Evolutionary conservation across 2,797 vertebrate genomes (phyloP), one percentile per base, ranked within the genome.

Genomic region (Centroberyx gerrardi): DNA sequence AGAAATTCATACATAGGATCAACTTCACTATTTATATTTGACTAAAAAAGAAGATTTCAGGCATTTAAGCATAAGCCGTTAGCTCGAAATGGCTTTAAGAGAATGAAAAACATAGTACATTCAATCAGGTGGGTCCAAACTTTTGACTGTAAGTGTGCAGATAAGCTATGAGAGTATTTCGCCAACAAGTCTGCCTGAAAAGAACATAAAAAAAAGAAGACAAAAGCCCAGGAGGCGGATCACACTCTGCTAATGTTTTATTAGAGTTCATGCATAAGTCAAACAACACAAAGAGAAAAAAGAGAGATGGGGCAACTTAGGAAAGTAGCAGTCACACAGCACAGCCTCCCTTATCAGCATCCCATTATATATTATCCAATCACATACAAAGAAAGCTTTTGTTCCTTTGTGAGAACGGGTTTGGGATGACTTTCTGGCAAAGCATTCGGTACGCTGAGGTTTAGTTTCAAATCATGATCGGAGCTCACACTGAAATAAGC

Each of bases 231-330:
- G 51, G 46, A 10, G 22, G 82, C 74, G 62, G 81, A 79, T 90
- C 90, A 94, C 93, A 87, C 90, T 90, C 90, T 90, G 89, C 91
- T 87, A 91, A 90, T 88, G 89, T 88, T 93, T 96, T 96, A 96
- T 98, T 96, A 94, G 94, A 95, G 84, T 91, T 95, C 94, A 96
- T 96, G 95, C 95, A 94, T 53, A 90, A 94, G 89, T 93, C 90
- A 93, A 95, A 93, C 88, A 91, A 91, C 90, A 95, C 87, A 94
- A 90, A 93, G 84, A 90, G 83, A 92, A 90, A 92, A 90, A 88
- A 54, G 80, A 89, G 80, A 83, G 51, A 88, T 62, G 76, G 86
- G 74, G 84, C 89, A 92, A 90, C 87, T 81, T 72, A 91, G 82
- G 82, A 90, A 89, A 90, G 86, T 77, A 88, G 82, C 86, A 93